Conservation (phyloP, 2,888 invertebrate species). For the Chymomyza procnemis region DNA sequence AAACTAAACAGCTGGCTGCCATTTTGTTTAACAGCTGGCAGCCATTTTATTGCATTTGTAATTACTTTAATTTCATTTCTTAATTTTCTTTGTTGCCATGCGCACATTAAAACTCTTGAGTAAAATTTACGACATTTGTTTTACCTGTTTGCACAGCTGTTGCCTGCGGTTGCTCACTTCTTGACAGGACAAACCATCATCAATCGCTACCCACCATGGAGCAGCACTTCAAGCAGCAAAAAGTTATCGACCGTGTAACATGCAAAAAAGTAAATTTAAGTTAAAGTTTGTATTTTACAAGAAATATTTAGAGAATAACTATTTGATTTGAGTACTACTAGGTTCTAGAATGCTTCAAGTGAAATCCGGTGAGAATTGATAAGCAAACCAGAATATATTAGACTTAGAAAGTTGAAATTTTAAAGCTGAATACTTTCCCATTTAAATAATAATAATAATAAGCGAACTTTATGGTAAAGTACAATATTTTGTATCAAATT, state of each 20-base stretch:
- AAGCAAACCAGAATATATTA: too few species aligned
- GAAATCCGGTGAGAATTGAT: too few species aligned
- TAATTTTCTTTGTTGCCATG: slow-evolving; percentile 32
- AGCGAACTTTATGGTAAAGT: too few species aligned
- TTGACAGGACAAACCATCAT: not conserved
- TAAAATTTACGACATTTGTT: not conserved
- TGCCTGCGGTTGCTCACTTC: not conserved
- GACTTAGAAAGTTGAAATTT: too few species aligned
- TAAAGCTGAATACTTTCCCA: too few species aligned
- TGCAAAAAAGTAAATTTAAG: not conserved
- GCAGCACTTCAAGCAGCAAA: not conserved
- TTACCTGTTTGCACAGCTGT: not conserved
- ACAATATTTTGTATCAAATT: too few species aligned
- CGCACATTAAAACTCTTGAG: slow-evolving; percentile 20
- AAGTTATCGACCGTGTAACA: not conserved
- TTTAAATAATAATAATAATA: too few species aligned
- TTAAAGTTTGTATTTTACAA: not conserved
- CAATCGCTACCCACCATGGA: not conserved
- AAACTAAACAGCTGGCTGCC: slow-evolving; percentile 10
- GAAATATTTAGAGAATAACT: too few species aligned
- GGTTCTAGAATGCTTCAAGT: too few species aligned
- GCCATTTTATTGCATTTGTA: slow-evolving; percentile 1
- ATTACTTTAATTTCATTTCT: slow-evolving; percentile 31
- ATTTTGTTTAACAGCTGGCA: slow-evolving; percentile 1
- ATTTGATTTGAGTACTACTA: too few species aligned